Percentiles rank a stretch among this genome's conserved stretches.
phyloP scores from a whole-genome alignment of 2,113 vertebrate species.

The Vulpes vulpes region DNA sequence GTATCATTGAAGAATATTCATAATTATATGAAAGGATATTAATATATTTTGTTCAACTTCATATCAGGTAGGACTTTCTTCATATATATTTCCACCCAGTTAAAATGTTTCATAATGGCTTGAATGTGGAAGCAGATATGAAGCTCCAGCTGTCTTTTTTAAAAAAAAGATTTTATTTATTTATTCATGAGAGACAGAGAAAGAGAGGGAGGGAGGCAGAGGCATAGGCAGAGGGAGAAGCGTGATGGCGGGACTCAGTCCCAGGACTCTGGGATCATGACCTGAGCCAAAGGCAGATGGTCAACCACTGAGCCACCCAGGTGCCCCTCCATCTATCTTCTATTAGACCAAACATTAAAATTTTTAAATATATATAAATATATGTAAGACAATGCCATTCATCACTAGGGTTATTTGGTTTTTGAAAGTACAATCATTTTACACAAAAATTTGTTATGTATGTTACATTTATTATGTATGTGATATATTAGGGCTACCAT shows the following conservation, averaged over 20 bases:
- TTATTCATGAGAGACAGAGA: too few species aligned
- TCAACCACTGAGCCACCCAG: too few species aligned
- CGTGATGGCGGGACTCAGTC: too few species aligned
- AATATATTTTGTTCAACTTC: neutral
- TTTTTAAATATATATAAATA: neutral
- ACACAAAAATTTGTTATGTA: neutral
- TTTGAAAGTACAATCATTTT: constrained; percentile 6
- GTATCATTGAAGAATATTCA: neutral
- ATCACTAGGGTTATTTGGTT: neutral
- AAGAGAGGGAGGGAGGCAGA: too few species aligned
- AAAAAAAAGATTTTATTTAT: too few species aligned
- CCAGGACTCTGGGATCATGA: too few species aligned
- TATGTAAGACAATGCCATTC: neutral
- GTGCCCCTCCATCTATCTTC: neutral
- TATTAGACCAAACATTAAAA: neutral
- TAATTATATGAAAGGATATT: neutral
- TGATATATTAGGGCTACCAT: neutral
- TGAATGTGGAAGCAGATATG: neutral
- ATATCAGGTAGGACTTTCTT: neutral
- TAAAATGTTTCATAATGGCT: neutral
- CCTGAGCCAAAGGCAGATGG: too few species aligned
- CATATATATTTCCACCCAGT: neutral
- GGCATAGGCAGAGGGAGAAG: too few species aligned
- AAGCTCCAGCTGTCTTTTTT: neutral
- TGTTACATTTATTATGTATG: neutral